These are phyloP conservation scores for Synergus gifuensis DNA, from an alignment of 2,888 invertebrate species.

Conservation along the genomic window DNA sequence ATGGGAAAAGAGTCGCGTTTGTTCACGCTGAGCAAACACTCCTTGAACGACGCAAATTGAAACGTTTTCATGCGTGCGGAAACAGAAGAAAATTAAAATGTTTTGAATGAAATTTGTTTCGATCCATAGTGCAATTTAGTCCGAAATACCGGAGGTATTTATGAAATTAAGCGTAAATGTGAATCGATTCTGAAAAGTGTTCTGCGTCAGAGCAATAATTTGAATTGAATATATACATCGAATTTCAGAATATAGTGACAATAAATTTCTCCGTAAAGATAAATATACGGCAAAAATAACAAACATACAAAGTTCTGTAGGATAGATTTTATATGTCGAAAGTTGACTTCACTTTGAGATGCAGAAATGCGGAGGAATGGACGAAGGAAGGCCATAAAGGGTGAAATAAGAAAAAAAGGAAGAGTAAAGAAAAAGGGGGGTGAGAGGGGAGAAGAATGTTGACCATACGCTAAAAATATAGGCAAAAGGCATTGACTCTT, in stretches of 20 bases:
- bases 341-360: slow-evolving; percentile 42
- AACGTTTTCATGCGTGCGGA: neutral
- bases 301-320: neutral
- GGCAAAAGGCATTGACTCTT: slow-evolving; percentile 66
- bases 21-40: slow-evolving; percentile 6
- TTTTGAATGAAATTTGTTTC: slow-evolving; percentile 29
- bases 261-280: neutral
- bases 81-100: slow-evolving; percentile 11
- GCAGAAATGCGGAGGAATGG: slow-evolving; percentile 27
- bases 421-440: slow-evolving; percentile 47
- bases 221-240: neutral
- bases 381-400: slow-evolving; percentile 32
- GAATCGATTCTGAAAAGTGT: slow-evolving; percentile 54
- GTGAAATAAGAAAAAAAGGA: slow-evolving; percentile 54
- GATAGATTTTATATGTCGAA: slow-evolving; percentile 41
- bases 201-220: slow-evolving; percentile 24
- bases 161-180: slow-evolving; percentile 62
- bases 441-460: slow-evolving; percentile 62
- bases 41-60: slow-evolving; percentile 14
- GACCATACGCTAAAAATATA: slow-evolving; percentile 68
- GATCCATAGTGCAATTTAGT: slow-evolving; percentile 51
- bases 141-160: slow-evolving; percentile 63
- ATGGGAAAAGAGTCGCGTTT: slow-evolving; percentile 28
- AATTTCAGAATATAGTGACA: neutral
- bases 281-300: neutral